Conservation (phyloP, 2,888 invertebrate genomes). For the Choreutis nemorana region DNA sequence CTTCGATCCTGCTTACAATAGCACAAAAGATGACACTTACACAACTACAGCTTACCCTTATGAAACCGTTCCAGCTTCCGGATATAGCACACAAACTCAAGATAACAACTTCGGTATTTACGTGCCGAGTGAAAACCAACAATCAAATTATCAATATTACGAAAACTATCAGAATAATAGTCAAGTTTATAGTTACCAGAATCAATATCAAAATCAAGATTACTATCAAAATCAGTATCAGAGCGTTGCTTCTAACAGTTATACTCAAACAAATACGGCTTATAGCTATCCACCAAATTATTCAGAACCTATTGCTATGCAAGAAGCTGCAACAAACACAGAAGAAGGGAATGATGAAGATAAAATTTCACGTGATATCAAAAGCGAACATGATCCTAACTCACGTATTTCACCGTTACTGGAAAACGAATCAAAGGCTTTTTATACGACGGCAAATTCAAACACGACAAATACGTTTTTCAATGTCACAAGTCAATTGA, state of each 20-base stretch:
- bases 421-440: no score
- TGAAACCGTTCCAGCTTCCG: constrained; percentile 10
- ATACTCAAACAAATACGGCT: no score
- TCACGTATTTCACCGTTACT: no score
- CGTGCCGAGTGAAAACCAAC: constrained; percentile 21
- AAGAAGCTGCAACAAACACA: neutral
- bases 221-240: constrained; percentile 6
- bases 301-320: neutral
- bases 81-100: constrained; percentile 13
- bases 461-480: no score
- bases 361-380: neutral
- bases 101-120: constrained; percentile 31
- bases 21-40: constrained; percentile 21
- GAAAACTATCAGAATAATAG: constrained; percentile 8
- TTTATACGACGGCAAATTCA: no score
- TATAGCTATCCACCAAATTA: no score
- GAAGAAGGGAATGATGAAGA: neutral
- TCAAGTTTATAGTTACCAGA: constrained; percentile 9
- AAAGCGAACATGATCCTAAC: no score
- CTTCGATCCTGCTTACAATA: constrained; percentile 51
- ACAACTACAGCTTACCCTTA: constrained; percentile 16
- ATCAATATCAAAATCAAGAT: constrained; percentile 11
- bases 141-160: constrained; percentile 7
- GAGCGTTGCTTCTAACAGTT: no score
- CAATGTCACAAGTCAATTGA: no score